A percentile compares a stretch with the other conserved stretches of the same genome.
phyloP scores from a whole-genome alignment of 1,140 invertebrate species.

The Oryzaephilus surinamensis region DNA sequence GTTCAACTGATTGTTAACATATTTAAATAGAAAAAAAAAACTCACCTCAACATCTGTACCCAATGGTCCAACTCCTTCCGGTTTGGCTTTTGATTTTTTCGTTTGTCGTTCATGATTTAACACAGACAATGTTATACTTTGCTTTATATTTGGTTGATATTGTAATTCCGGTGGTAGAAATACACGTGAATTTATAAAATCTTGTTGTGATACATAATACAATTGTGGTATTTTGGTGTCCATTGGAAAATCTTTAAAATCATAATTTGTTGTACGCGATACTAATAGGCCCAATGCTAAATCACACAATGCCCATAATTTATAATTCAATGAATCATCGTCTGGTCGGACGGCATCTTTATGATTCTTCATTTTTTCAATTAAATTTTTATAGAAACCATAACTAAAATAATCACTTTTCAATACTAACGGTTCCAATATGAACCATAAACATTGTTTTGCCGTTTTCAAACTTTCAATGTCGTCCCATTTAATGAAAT shows the following conservation, averaged over 20 bases:
- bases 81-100: slow-evolving; percentile 39
- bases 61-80: slow-evolving; percentile 47
- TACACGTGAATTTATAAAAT: slow-evolving; percentile 58
- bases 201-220: slow-evolving; percentile 68
- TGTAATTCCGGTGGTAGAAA: slow-evolving; percentile 60
- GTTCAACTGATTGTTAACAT: slow-evolving; percentile 3
- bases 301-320: slow-evolving; percentile 94
- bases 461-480: slow-evolving; percentile 62
- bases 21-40: slow-evolving; percentile 13
- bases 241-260: slow-evolving; percentile 77
- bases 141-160: slow-evolving; percentile 41
- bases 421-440: slow-evolving; percentile 84
- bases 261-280: slow-evolving; percentile 75
- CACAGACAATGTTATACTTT: slow-evolving; percentile 37
- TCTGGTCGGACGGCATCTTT: slow-evolving; percentile 77
- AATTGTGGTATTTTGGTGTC: slow-evolving; percentile 76
- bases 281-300: slow-evolving; percentile 81
- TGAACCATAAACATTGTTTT: slow-evolving; percentile 83
- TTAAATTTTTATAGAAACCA: slow-evolving; percentile 88
- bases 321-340: slow-evolving; percentile 71
- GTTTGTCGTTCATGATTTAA: slow-evolving; percentile 34
- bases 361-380: slow-evolving; percentile 87
- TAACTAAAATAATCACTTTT: slow-evolving; percentile 92
- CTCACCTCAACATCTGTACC: slow-evolving; percentile 52
- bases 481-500: slow-evolving; percentile 65